Base-by-base conservation (phyloP, 2,113 vertebrate genomes). In the Myotis lucifugus region DNA sequence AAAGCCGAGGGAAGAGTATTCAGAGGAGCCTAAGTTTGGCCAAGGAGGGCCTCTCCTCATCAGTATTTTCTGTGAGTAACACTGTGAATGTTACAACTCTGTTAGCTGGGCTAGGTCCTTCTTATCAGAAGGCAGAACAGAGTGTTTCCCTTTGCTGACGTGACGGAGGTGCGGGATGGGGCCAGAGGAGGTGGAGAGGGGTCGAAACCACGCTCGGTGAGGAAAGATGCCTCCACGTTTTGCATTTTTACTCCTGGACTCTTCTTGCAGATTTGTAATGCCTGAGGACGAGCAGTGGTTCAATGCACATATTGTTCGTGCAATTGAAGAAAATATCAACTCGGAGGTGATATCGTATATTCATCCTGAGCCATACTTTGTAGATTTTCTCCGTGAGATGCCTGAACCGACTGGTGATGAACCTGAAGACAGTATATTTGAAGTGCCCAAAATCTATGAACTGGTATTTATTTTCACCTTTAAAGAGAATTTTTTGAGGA, bases 391-490 rank as follows among this genome's bases (percentile, higher is more conserved):
- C 50, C 95, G 96, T 64, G 98, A 99, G 0, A 83, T 98, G 37
- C 98, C 98, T 37, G 98, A 98, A 90, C 86, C 97, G 81, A 98
- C 98, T 54, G 98, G 98, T 9, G 98, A 99, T 0, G 98, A 98
- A 86, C 95, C 98, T 50, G 98, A 99, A 78, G 98, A 99, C 5
- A 67, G 25, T 74, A 7, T 77, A 0, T 98, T 98, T 96, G 94
- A 97, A 97, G 50, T 98, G 73, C 98, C 98, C 73, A 99, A 98
- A 97, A 0, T 98, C 97, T 99, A 99, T 90, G 98, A 99, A 95
- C 7, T 98, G 98, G 98, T 99, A 98, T 93, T 97, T 0, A 91
- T 90, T 96, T 95, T 93, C n/a, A 72, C 46, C 37, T 89, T 85
- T 93, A 40, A 50, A 77, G 83, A 52, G 18, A 59, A 11, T 17